Percentiles rank a stretch among this genome's conserved stretches.
Conservation (phyloP, 1,140 invertebrate genomes). For the Neocloeon triangulifer region DNA sequence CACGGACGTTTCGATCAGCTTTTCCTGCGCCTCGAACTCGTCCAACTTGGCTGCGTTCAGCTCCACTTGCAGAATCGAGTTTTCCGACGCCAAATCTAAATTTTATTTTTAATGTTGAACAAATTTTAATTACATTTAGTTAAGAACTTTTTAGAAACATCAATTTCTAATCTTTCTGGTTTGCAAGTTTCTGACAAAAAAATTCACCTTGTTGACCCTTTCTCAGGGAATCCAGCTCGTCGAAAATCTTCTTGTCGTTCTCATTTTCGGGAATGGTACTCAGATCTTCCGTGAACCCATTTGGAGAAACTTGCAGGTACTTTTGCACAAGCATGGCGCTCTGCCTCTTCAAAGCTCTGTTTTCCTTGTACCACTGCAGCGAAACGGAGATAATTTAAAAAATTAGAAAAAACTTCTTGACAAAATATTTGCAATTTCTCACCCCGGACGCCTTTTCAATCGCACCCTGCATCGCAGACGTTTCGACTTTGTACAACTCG, state of each 20-base stretch:
- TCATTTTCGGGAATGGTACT: too few species aligned
- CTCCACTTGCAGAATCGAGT: constrained; percentile 38
- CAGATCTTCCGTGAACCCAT: constrained; percentile 15
- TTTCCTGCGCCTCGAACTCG: constrained; percentile 46
- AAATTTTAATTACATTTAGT: not conserved
- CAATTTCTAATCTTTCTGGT: not conserved
- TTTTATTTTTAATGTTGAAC: not conserved
- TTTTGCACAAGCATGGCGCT: constrained; percentile 33
- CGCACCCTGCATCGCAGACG: constrained; percentile 36
- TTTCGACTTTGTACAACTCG: constrained; percentile 43
- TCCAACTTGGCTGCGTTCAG: constrained; percentile 32
- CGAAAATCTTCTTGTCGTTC: too few species aligned
- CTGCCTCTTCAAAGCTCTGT: constrained; percentile 36
- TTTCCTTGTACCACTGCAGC: constrained; percentile 53
- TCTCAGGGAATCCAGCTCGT: constrained; percentile 39
- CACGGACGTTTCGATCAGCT: constrained; percentile 19
- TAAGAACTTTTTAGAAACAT: too few species aligned
- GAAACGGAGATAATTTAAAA: constrained; percentile 12
- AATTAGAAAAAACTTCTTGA: not conserved
- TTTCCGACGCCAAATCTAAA: constrained; percentile 16
- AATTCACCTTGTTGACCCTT: constrained; percentile 34
- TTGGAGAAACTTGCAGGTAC: constrained; percentile 18
- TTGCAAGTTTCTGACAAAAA: too few species aligned
- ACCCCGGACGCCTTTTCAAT: constrained; percentile 29
- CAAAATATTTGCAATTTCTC: constrained; percentile 6